These are phyloP conservation scores for Parelbella ahira DNA, from an alignment of 2,888 invertebrate genomes.

Conservation along the genomic window DNA sequence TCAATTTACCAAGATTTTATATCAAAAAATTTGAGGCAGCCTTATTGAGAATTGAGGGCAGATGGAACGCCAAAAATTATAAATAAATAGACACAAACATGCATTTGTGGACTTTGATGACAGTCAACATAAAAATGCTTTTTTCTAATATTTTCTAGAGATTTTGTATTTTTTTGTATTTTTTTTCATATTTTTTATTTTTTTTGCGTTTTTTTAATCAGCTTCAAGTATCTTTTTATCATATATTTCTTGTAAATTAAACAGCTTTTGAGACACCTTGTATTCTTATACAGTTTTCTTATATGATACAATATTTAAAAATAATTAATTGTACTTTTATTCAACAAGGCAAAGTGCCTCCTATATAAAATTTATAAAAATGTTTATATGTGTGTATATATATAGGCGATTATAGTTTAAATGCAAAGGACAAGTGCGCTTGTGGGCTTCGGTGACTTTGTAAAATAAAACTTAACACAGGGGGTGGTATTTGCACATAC, in stretches of 20 bases:
- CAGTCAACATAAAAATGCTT: slow-evolving; percentile 34
- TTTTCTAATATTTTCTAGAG: slow-evolving; percentile 35
- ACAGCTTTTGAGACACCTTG: slow-evolving; percentile 66
- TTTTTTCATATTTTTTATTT: slow-evolving; percentile 30
- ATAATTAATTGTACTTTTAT: slow-evolving; percentile 75
- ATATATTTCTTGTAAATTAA: slow-evolving; percentile 51
- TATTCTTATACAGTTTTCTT: slow-evolving; percentile 69
- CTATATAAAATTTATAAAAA: slow-evolving; percentile 71
- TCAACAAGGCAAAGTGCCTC: slow-evolving; percentile 63
- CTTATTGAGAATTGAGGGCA: slow-evolving; percentile 4
- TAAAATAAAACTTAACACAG: slow-evolving; percentile 16
- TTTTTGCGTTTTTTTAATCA: slow-evolving; percentile 36
- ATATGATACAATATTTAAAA: slow-evolving; percentile 60
- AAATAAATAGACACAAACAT: slow-evolving; percentile 27
- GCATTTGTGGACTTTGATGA: slow-evolving; percentile 27
- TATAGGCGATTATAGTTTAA: slow-evolving; percentile 46
- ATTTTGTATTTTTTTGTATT: slow-evolving; percentile 50
- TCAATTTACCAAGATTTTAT: slow-evolving; percentile 8
- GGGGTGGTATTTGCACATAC: no score
- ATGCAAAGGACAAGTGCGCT: slow-evolving; percentile 37
- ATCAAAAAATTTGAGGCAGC: slow-evolving; percentile 16
- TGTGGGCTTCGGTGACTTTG: slow-evolving; percentile 26
- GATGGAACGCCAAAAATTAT: slow-evolving; percentile 14
- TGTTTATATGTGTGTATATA: slow-evolving; percentile 53
- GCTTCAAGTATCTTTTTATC: slow-evolving; percentile 47